Evolutionary conservation across 37 sponge, comb jelly and placozoan genomes (phyloP), one percentile per base, ranked within the genome.

Genomic region (Diacarnus erythraeanus): DNA sequence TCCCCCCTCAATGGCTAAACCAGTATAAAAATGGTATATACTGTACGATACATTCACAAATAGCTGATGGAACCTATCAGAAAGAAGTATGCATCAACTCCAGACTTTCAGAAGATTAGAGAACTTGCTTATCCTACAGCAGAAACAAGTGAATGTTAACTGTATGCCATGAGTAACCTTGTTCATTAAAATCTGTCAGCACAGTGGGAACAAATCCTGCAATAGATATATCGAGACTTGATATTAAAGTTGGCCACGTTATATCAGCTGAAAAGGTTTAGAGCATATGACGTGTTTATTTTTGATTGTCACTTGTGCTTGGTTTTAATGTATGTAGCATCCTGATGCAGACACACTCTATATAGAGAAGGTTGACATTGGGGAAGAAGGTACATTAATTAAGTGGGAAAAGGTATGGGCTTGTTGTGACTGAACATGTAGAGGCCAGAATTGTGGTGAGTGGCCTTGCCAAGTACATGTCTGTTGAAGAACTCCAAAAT

Each of bases 261-360:
- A 73, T 88, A 22, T 74, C 82, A 0, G 89, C 75, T 3, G 92
- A 91, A 47, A 94, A 93, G 86, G 94, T 93, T 34, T 4, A 36
- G 39, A 36, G 2, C 20, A 3, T 68, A 5, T 68, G 38, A 38
- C 27, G n/a, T 63, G 23, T 63, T 23, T 23, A 9, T n/a, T n/a
- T n/a, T n/a, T n/a, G n/a, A n/a, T n/a, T n/a, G n/a, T n/a, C n/a
- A n/a, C n/a, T n/a, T n/a, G n/a, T n/a, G n/a, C n/a, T n/a, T n/a
- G n/a, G n/a, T n/a, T n/a, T n/a, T n/a, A n/a, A 23, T 41, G 0
- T 60, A 38, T 70, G 44, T 63, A 94, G 97, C 94, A 93, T 65
- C 92, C 86, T 36, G 82, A 94, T 84, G 94, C 97, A 22, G 94
- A 93, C 59, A 59, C 94, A 27, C 80, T 96, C 64, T 96, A 93